Evolutionary conservation across 2,888 invertebrate genomes (phyloP), one percentile per base, ranked within the genome.

Genomic region (Dicranocentrus wangi): DNA sequence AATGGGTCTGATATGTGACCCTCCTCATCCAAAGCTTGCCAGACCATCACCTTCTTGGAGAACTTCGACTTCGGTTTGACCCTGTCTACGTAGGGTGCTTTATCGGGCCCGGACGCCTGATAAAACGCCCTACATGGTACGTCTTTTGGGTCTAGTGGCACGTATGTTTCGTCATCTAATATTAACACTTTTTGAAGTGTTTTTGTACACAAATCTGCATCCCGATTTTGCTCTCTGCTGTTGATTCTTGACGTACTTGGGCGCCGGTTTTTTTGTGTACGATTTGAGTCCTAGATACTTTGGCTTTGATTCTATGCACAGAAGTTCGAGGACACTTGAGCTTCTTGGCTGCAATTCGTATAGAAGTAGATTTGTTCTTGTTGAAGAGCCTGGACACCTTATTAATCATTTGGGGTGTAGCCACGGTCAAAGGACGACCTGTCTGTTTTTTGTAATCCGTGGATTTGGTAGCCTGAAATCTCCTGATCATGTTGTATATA

Each of bases 91-190:
- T 39, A 65, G n/a, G 25, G n/a, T 25, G 76, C 76, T 47, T 39
- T 32, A 13, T 51, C 25, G 27, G 81, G 66, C 10, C 70, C 58
- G n/a, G 32, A 13, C 21, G 51, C 1, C 27, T 63, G 69, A 42
- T 47, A 75, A 76, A 53, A 75, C 70, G 19, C 13, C 55, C 55
- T 58, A 47, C 55, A 65, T 27, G 75, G 76, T 15, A 63, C 47
- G 10, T 81, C 65, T 42, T 32, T 15, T n/a, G 70, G 81, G n/a
- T 75, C 51, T 28, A 39, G 15, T 25, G 39, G 13, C 19, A 76
- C 70, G 53, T 76, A 71, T 1, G 75, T 75, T 42, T 81, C 81
- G 42, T 76, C 81, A 25, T 81, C 81, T 42, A 81, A 76, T 7
- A 70, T 39, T 5, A 81, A 21, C 19, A 81, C 60, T 81, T 75